phyloP scores from a whole-genome alignment of 2,888 invertebrate genomes.

The Hirtodrosophila duncani region DNA sequence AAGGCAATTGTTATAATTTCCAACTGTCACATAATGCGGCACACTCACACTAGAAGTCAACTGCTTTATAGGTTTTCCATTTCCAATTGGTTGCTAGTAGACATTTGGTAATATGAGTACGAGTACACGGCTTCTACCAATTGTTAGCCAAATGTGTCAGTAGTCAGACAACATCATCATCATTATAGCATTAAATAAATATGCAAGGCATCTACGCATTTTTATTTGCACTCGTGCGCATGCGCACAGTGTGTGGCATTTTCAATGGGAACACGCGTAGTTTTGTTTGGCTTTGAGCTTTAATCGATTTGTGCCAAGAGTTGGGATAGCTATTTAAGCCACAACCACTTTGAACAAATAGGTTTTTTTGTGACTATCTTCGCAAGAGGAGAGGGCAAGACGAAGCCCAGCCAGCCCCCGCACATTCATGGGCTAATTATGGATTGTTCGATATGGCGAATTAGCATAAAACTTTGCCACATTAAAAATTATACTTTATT shows the following conservation, averaged over 20 bases:
- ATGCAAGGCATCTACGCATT: constrained; percentile 53
- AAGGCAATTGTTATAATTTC: constrained; percentile 34
- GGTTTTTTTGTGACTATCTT: constrained; percentile 5
- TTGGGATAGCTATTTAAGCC: constrained; percentile 49
- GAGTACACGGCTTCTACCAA: constrained; percentile 38
- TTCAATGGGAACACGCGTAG: constrained; percentile 24
- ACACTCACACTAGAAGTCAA: constrained; percentile 10
- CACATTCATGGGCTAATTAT: constrained; percentile 52
- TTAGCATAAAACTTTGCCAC: constrained; percentile 69
- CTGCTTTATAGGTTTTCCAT: constrained; percentile 18
- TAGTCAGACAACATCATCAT: constrained; percentile 13
- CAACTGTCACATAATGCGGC: constrained; percentile 26
- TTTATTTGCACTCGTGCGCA: constrained; percentile 58
- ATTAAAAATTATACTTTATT: constrained; percentile 64
- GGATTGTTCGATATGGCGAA: constrained; percentile 65
- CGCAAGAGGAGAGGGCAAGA: constrained; percentile 2
- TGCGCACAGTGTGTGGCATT: constrained; percentile 67
- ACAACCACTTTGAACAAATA: constrained; percentile 20
- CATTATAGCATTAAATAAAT: constrained; percentile 35
- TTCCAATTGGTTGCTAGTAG: constrained; percentile 42
- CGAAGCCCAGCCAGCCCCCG: constrained; percentile 9
- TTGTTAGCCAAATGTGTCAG: constrained; percentile 25
- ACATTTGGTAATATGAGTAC: constrained; percentile 48
- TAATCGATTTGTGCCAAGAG: constrained; percentile 68
- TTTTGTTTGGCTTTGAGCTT: constrained; percentile 35